A percentile compares a stretch with the other conserved stretches of the same genome.
phyloP scores from a whole-genome alignment of 1,140 invertebrate species.

The Scaptomyza graminum region DNA sequence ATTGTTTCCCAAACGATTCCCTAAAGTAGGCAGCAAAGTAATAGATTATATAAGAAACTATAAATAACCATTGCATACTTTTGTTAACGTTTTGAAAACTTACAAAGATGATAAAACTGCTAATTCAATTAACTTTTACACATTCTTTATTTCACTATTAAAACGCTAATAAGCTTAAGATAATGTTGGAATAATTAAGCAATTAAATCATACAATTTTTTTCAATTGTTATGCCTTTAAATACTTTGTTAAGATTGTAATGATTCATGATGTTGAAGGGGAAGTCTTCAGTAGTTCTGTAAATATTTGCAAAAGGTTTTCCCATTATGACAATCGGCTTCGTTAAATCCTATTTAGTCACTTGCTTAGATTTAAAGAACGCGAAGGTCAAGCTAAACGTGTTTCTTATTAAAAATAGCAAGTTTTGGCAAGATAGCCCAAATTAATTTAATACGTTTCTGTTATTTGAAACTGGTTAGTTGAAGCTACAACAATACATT shows the following conservation, averaged over 20 bases:
- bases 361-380: background rate
- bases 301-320: background rate
- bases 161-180: no score
- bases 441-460: constrained; percentile 9
- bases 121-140: background rate
- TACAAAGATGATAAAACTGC: no score
- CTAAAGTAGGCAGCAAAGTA: background rate
- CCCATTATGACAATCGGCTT: background rate
- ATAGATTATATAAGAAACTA: background rate
- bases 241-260: background rate
- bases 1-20: background rate
- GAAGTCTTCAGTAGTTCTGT: background rate
- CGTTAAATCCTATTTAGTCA: background rate
- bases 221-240: background rate
- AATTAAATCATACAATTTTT: no score
- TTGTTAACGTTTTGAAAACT: background rate
- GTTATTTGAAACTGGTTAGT: constrained; percentile 18
- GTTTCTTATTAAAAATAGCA: constrained; percentile 1
- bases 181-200: no score
- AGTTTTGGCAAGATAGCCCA: constrained; percentile 4
- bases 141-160: no score
- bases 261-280: background rate
- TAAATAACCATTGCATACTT: background rate
- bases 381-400: constrained; percentile 11
- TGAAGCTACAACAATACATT: constrained; percentile 2